Evolutionary conservation across 1,140 invertebrate genomes (phyloP), one percentile per base, ranked within the genome.

Genomic region (Meloidogyne chitwoodi): DNA sequence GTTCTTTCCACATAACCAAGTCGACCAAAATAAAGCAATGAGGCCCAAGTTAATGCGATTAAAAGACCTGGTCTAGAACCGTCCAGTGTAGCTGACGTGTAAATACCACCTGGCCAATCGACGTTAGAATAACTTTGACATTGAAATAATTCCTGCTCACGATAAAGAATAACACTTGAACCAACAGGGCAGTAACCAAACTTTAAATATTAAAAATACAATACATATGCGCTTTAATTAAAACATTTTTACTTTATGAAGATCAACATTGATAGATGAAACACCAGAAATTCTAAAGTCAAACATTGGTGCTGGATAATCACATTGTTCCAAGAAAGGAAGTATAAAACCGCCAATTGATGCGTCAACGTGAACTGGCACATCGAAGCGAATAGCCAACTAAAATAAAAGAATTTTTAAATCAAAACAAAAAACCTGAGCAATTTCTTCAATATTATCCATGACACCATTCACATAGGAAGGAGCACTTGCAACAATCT

Each of bases 401-500:
- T 89, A 77, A 38, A 84, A 79, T 68, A 10, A 19, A 16, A 16
- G 48, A 80, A 41, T 24, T 19, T 19, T 27, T 22, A 5, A 10
- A 6, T 69, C 26, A 6, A 38, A 19, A 4, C 16, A 29, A 63
- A 69, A 70, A 84, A 89, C 90, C 81, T 91, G 89, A 0, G 93
- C 92, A 82, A 99, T 93, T 6, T 91, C 91, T 86, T 91, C 89
- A 75, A 99, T 93, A 82, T 95, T 91, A 88, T 99, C 96, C 88
- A 97, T 93, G 5, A 93, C 93, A n/a, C 96, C 96, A 89, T 98
- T 96, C 0, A 96, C 94, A 88, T 93, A 98, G 84, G 94, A 93
- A 0, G 96, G 96, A 0, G 93, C 92, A n/a, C 95, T 98, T 3
- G 93, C 94, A 77, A 95, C 94, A 22, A 87, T 86, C 84, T 85